These are phyloP conservation scores for Formica selysi DNA, from an alignment of 1,140 invertebrate genomes.

Conservation along the genomic window DNA sequence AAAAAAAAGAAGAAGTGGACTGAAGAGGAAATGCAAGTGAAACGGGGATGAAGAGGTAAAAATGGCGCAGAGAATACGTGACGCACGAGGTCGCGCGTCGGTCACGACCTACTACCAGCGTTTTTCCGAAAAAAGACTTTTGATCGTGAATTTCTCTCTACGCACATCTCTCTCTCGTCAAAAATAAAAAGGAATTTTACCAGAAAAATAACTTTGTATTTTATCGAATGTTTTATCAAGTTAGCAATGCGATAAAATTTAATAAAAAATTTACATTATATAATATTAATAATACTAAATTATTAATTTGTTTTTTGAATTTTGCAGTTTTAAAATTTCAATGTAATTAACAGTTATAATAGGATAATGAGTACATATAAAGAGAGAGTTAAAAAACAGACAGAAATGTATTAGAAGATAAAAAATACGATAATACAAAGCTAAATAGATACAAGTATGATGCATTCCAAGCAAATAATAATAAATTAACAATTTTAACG, in stretches of 20 bases:
- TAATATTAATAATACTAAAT: not conserved
- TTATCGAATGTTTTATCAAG: not conserved
- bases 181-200: not conserved
- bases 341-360: slow-evolving; percentile 37
- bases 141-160: slow-evolving; percentile 52
- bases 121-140: slow-evolving; percentile 38
- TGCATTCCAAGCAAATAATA: slow-evolving; percentile 19
- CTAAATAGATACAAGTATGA: not conserved
- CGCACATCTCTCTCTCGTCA: not conserved
- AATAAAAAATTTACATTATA: not conserved
- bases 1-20: slow-evolving; percentile 66
- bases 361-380: not conserved
- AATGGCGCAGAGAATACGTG: slow-evolving; percentile 61
- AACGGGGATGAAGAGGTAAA: slow-evolving; percentile 28
- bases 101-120: slow-evolving; percentile 67
- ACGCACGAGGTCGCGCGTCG: slow-evolving; percentile 26
- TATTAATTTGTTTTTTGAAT: slow-evolving; percentile 24
- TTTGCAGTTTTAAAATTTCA: not conserved
- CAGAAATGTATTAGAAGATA: not conserved
- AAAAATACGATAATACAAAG: not conserved
- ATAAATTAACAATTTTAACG: slow-evolving; percentile 25
- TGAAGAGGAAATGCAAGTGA: slow-evolving; percentile 54
- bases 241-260: not conserved
- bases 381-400: not conserved
- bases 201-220: not conserved